Evolutionary conservation across 2,113 vertebrate genomes (phyloP), one percentile per base, ranked within the genome.

Genomic region (Mola mola): DNA sequence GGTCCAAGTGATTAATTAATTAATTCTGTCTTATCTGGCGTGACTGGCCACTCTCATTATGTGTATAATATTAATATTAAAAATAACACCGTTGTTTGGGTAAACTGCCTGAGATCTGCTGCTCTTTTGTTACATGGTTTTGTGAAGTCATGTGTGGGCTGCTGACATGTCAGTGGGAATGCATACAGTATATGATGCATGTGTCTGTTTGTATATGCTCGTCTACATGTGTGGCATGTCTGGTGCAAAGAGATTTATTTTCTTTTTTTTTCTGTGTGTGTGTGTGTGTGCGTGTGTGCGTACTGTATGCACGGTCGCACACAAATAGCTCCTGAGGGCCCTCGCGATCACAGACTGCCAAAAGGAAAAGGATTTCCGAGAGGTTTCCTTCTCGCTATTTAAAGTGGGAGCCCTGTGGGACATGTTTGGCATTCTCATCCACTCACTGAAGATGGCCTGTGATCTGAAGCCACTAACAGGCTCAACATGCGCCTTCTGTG

Each of bases 281-380:
- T 67, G n/a, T 16, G 44, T 38, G 28, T 29, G 44, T 55, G 58
- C 44, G 55, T 41, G 44, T 36, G 60, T 21, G 38, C 47, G 55
- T 48, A 33, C 40, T 59, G 62, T 65, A 66, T 56, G 41, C 73
- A 70, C 65, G 75, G 66, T 25, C 48, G 47, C 13, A 43, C 66
- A 80, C 81, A 83, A 80, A 84, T 81, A 79, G 75, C 75, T 89
- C 87, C 84, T 83, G 59, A 64, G 84, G 86, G 83, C 81, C 80
- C 49, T 82, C 36, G 46, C 73, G 63, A 86, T 90, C 79, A 85
- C 83, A 85, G 72, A 69, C 81, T 78, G 84, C 83, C 87, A 81
- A 83, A 81, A 89, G 88, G 80, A 83, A 88, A 83, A 85, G 83
- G 81, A 87, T 91, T 90, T 91, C 88, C 77, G 83, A 87, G 86